Evolutionary conservation across 2,113 vertebrate genomes (phyloP), one percentile per base, ranked within the genome.

Genomic region (Chionis minor): DNA sequence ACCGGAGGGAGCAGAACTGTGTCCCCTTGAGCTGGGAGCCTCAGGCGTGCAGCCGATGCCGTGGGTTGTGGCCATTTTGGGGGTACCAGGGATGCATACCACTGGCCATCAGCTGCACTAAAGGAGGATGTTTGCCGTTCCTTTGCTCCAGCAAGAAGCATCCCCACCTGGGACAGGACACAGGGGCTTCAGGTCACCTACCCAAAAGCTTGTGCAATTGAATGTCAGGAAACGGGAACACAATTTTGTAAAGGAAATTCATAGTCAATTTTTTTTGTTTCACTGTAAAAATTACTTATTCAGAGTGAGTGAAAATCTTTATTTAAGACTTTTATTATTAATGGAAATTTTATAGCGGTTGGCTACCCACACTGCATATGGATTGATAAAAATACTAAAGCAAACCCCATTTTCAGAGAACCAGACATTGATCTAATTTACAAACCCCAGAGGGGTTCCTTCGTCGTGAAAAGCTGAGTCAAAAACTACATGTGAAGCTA

Each of bases 41-140:
- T 24, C 30, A 16, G 2, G 0, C 24, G 1, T 10, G 20, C n/a
- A 63, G 44, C 44, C 44, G 6, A 14, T 44, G 44, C 44, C 6
- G 14, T 44, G 14, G 44, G 44, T 15, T 44, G 44, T 14, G 44
- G 44, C 4, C 44, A 3, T n/a, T 26, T 23, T 0, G 2, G 19
- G 44, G 62, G 22, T 16, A 62, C 8, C 32, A 42, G 27, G 16
- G 38, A 19, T n/a, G 69, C 21, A 28, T 35, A 32, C 14, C 13
- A 1, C 12, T 2, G 3, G 35, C 12, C 4, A 33, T 9, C 22
- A n/a, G 17, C 23, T 33, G 16, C 16, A 1, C 51, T 18, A 9
- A 27, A 30, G n/a, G 35, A 23, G 8, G 63, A 9, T 8, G 14
- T 12, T 73, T 40, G 42, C 7, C 2, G 2, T n/a, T 38, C 11